phyloP scores from a whole-genome alignment of 2,888 invertebrate genomes.

The Mimumesa dahlbomi region DNA sequence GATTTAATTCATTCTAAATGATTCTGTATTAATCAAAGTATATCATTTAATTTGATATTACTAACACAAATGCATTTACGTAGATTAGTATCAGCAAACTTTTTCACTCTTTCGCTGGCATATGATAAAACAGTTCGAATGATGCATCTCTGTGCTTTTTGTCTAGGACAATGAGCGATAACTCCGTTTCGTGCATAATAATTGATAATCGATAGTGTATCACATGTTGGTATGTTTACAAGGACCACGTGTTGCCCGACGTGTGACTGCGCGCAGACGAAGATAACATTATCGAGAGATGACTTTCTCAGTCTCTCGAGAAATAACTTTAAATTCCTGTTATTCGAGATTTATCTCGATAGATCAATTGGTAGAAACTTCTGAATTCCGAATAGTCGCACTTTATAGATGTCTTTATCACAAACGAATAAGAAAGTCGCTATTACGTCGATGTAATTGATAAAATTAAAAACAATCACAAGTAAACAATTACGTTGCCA shows the following conservation, averaged over 20 bases:
- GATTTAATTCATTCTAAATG: no score
- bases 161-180: conserved; percentile 41
- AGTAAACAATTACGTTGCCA: no score
- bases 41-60: no score
- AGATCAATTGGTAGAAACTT: neutral
- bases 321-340: conserved; percentile 18
- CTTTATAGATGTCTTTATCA: no score
- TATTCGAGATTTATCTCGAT: neutral
- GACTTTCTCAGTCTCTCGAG: conserved; percentile 36
- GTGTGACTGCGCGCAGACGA: conserved; percentile 37
- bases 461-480: no score
- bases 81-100: neutral
- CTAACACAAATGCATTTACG: no score
- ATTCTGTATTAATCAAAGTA: no score
- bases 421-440: no score
- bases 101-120: neutral
- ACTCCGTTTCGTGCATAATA: conserved; percentile 29
- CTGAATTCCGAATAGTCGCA: no score
- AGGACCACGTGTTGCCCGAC: conserved; percentile 45
- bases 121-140: neutral
- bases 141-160: conserved; percentile 2
- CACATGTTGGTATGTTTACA: conserved; percentile 40
- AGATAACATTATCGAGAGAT: conserved; percentile 62
- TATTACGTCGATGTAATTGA: no score
- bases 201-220: conserved; percentile 25